These are phyloP conservation scores for Himalopsyche japonica DNA, from an alignment of 2,888 invertebrate species.

Conservation along the genomic window DNA sequence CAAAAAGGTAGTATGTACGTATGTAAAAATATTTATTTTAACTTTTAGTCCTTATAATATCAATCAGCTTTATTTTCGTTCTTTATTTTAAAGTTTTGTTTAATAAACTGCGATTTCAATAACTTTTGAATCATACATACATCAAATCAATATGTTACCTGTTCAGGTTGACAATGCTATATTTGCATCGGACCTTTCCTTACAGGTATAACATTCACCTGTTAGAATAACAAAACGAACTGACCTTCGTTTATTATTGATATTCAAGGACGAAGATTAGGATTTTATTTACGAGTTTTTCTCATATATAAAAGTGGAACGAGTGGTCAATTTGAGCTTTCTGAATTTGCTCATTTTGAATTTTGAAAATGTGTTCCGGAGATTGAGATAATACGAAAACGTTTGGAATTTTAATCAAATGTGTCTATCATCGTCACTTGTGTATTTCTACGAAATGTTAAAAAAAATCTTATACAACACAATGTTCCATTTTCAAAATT, in stretches of 20 bases:
- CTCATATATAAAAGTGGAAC: not conserved
- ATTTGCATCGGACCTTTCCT: conserved; percentile 4
- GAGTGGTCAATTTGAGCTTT: not conserved
- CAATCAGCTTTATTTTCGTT: too few relatives aligned
- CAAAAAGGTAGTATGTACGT: too few relatives aligned
- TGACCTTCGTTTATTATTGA: conserved; percentile 32
- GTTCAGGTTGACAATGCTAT: not conserved
- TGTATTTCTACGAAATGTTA: too few relatives aligned
- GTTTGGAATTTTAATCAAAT: conserved; percentile 22
- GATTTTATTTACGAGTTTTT: not conserved
- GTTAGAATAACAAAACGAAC: conserved; percentile 14
- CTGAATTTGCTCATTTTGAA: conserved; percentile 8
- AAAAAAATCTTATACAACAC: too few relatives aligned
- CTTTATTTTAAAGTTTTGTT: too few relatives aligned
- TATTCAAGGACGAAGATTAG: conserved; percentile 21
- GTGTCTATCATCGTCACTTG: not conserved
- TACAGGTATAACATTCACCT: conserved; percentile 37
- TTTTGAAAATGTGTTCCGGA: conserved; percentile 11
- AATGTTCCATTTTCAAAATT: too few relatives aligned
- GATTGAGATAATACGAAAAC: conserved; percentile 18
- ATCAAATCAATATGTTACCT: not conserved
- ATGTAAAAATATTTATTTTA: too few relatives aligned
- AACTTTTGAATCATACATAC: too few relatives aligned
- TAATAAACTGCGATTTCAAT: too few relatives aligned
- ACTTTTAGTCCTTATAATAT: too few relatives aligned